A percentile compares a stretch with the other conserved stretches of the same genome.
phyloP scores from a whole-genome alignment of 2,888 invertebrate genomes.

The Drosophila anomalipes region DNA sequence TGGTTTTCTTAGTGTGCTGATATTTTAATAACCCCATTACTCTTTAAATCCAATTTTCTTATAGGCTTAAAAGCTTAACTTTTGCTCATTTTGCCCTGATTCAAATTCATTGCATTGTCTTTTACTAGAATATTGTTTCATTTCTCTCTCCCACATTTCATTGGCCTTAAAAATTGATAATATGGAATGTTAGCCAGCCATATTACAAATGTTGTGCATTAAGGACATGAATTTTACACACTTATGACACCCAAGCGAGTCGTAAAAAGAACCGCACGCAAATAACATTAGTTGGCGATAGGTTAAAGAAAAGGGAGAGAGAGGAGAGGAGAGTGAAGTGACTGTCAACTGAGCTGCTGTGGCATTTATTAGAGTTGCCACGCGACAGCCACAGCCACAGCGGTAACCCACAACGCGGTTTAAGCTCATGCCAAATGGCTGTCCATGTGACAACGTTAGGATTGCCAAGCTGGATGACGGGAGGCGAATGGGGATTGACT shows the following conservation, averaged over 20 bases:
- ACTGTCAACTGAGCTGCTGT: conserved; percentile 67
- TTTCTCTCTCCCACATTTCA: not conserved
- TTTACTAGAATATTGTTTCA: conserved; percentile 3
- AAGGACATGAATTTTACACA: conserved; percentile 73
- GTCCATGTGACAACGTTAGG: conserved; percentile 70
- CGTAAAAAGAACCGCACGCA: conserved; percentile 72
- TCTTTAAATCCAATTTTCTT: not conserved
- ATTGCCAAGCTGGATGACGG: conserved; percentile 4
- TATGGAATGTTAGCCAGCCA: conserved; percentile 38
- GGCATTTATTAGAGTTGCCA: conserved; percentile 77
- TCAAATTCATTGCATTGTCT: conserved; percentile 10
- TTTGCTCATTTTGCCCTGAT: conserved; percentile 5
- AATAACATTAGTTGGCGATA: conserved; percentile 66
- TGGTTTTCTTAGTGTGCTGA: not conserved
- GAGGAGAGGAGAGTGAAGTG: conserved; percentile 19
- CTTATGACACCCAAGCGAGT: conserved; percentile 74
- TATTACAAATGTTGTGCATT: conserved; percentile 76
- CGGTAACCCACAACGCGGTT: conserved; percentile 62
- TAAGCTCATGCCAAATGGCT: conserved; percentile 74
- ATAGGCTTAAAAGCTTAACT: not conserved
- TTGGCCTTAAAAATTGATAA: conserved; percentile 40
- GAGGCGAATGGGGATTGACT: conserved; percentile 19
- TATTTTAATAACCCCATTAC: not conserved
- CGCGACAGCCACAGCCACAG: conserved; percentile 61
- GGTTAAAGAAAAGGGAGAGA: conserved; percentile 17